Base-by-base conservation (phyloP, 2,888 invertebrate genomes). In the Philereme transversata region DNA sequence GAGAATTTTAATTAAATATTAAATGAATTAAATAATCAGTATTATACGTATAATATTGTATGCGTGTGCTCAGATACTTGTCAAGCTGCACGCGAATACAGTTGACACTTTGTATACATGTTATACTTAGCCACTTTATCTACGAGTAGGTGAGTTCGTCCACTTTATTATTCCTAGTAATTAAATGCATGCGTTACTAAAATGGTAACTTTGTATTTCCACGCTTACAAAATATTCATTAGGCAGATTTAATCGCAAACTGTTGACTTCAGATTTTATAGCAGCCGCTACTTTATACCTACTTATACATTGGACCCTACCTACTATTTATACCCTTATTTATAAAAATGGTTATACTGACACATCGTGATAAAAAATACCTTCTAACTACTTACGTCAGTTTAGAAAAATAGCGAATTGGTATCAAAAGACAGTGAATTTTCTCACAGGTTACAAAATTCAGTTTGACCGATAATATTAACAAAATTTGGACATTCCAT, bases 1-100 rank as follows among this genome's bases (percentile, higher is more conserved):
- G 87, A 84, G 90, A 90, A 90, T 90, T 90, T 92, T 90, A 91
- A 92, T 92, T 90, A 91, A 91, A 92, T 90, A 91, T 91, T 90
- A 91, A 91, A 89, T 73, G 90, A 91, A 91, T 91, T 88, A 88
- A 91, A 92, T 90, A 88, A 91, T 92, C 92, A 91, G 92, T 92
- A 91, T 92, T 91, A 91, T 88, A 87, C 82, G 80, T 89, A 87
- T 87, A 86, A 86, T 89, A 88, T 86, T 85, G 88, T 87, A 84
- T 88, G 87, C 85, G 85, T 90, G 88, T 79, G 84, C 78, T 82
- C 77, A 77, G 87, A 88, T 86, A 79, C 73, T 74, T 65, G 66
- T 89, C 86, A 82, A 73, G 75, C 71, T 78, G 81, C 84, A 85
- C 86, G 87, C 86, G 70, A 83, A 76, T 71, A 72, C 67, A 68